These are phyloP conservation scores for Eidolon helvum DNA, from an alignment of 2,113 vertebrate species.

Conservation along the genomic window DNA sequence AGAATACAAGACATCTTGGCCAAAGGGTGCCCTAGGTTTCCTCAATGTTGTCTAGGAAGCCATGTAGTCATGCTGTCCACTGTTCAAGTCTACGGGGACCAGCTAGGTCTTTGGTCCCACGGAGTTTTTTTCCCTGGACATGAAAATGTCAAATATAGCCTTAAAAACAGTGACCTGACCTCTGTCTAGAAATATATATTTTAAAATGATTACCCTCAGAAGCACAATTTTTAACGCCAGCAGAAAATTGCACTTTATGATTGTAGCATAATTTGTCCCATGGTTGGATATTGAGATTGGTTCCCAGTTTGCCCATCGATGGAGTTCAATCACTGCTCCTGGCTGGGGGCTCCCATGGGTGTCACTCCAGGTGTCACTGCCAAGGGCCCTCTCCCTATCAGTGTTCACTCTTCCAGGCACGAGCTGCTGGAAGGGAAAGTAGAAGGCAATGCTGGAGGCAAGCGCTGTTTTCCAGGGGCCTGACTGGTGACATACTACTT, in stretches of 20 bases:
- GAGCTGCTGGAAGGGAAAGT: not conserved
- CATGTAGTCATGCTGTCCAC: not conserved
- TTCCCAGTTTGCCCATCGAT: not conserved
- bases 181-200: not conserved
- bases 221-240: not conserved
- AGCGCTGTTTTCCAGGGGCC: accelerated
- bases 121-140: not conserved
- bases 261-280: not conserved
- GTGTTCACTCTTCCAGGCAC: no score
- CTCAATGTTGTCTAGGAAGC: not conserved
- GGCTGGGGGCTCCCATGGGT: no score
- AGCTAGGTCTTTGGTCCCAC: not conserved
- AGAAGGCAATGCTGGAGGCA: not conserved
- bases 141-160: not conserved
- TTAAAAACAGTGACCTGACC: conserved; percentile 4
- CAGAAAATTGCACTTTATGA: not conserved
- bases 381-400: not conserved
- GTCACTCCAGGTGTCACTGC: accelerated
- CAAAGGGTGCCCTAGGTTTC: not conserved
- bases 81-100: not conserved
- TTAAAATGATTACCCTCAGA: not conserved
- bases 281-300: not conserved
- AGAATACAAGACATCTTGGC: not conserved
- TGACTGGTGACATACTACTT: accelerated
- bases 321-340: accelerated